Base-by-base conservation (phyloP, 2,113 vertebrate species). In the Callionymus lyra region DNA sequence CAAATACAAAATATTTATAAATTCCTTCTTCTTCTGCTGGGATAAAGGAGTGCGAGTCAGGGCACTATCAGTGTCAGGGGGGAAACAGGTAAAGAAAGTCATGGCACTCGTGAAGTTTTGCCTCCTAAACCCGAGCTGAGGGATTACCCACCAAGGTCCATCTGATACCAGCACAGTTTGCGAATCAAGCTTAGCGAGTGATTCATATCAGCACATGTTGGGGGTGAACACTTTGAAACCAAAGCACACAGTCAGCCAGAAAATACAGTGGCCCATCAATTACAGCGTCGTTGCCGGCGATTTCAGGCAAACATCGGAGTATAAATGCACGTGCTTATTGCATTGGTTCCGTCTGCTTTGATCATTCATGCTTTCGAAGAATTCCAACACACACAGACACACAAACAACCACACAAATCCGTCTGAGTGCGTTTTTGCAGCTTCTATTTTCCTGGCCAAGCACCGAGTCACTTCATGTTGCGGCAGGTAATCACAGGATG, bases 401-500 rank as follows among this genome's bases (percentile, higher is more conserved):
- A 40, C 45, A 38, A 33, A 43, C 42, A 42, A 31, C 18, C 33
- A 44, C 44, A 41, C 44, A 43, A 13, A 56, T 47, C 19, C 4
- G 14, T 37, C 27, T 33, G 35, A 41, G 2, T 21, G 4, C 31
- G 47, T 50, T 35, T 46, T 50, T 41, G 43, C 46, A 2, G 48
- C 40, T 43, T 56, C 38, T 43, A 44, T 47, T 64, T 54, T 47
- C 37, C 34, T 56, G 51, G 43, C 46, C 53, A 49, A 40, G 34
- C n/a, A 41, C 38, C 42, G 49, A 65, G 46, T 70, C 61, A 70
- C 68, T 63, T 71, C 49, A 59, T 71, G 65, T 56, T 63, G 41
- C 51, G 50, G 63, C 59, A 63, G 56, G 59, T 69, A 74, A 71
- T 66, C 61, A 16, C 53, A 46, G 21, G 47, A 64, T 54, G 76